These are phyloP conservation scores for Dromiciops gliroides DNA, from an alignment of 2,113 vertebrate species.

Conservation along the genomic window DNA sequence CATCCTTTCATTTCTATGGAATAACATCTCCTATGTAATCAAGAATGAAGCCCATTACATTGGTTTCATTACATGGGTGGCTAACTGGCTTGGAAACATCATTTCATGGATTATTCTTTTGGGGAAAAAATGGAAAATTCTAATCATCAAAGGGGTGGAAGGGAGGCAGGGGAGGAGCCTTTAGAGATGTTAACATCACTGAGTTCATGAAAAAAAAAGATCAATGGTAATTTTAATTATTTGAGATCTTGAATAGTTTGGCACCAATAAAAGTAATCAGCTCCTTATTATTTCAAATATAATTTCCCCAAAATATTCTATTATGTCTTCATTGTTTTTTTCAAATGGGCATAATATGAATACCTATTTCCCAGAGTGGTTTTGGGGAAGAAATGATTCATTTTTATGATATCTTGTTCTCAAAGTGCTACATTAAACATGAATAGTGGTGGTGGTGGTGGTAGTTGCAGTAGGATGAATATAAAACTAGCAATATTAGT, in stretches of 20 bases:
- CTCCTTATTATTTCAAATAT: no score
- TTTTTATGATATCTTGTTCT: no score
- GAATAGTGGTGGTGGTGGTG: no score
- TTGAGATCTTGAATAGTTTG: not conserved
- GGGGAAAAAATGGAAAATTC: not conserved
- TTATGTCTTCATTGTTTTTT: no score
- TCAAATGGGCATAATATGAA: no score
- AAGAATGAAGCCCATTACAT: slow-evolving; percentile 17
- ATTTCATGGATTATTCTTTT: not conserved
- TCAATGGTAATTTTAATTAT: not conserved
- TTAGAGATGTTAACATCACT: not conserved
- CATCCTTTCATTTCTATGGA: not conserved
- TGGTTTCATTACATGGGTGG: not conserved
- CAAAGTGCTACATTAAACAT: no score
- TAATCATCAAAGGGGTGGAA: not conserved
- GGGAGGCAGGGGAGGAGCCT: not conserved
- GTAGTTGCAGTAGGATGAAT: no score
- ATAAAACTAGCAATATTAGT: no score
- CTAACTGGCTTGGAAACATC: slow-evolving; percentile 12
- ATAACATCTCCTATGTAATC: slow-evolving; percentile 41
- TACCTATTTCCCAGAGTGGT: no score
- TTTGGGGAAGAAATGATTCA: no score
- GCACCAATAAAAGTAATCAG: not conserved
- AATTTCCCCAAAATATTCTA: no score
- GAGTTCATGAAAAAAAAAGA: slow-evolving; percentile 22